Base-by-base conservation (phyloP, 2,113 vertebrate genomes). In the Columba livia region DNA sequence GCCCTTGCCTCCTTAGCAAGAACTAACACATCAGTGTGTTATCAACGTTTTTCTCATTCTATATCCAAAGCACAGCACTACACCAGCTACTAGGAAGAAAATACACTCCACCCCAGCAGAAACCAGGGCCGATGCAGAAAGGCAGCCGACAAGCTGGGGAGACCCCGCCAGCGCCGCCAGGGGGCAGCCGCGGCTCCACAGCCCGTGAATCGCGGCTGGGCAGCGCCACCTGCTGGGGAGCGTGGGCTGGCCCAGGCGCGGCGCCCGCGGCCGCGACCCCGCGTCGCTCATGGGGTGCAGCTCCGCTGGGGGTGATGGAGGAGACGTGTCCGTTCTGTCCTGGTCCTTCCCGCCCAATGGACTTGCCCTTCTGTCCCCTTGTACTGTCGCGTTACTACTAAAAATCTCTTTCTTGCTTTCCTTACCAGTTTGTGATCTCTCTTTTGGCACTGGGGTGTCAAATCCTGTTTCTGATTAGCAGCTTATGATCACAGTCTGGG, bases 271-370 rank as follows among this genome's bases (percentile, higher is more conserved):
- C 51, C 5, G 3, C 36, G 10, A 32, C 20, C 16, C 56, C 14
- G 5, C 62, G 0, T 1, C 2, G 2, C 50, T 47, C 44, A 0
- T 1, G 14, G 66, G 29, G 9, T 15, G 3, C 36, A 11, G 44
- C 15, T 13, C 26, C 13, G 74, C 81, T 12, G 25, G 9, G 15
- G 36, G 10, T 44, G 79, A 28, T 5, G 77, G 28, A 34, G 17
- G 38, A 32, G 26, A 19, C 6, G 4, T 1, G n/a, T 18, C 19
- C 20, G 0, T 25, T 12, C 48, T 3, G 0, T 2, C n/a, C 34
- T 10, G 24, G 12, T 9, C 28, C 29, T 50, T 36, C 36, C 42
- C 29, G 23, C n/a, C 0, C 0, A 0, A 1, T 0, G 26, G 28
- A 3, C 18, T 75, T n/a, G 44, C 54, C 64, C 31, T 50, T 3